Evolutionary conservation across 2,797 vertebrate genomes (phyloP).

Genomic region (Propithecus perrieri): DNA sequence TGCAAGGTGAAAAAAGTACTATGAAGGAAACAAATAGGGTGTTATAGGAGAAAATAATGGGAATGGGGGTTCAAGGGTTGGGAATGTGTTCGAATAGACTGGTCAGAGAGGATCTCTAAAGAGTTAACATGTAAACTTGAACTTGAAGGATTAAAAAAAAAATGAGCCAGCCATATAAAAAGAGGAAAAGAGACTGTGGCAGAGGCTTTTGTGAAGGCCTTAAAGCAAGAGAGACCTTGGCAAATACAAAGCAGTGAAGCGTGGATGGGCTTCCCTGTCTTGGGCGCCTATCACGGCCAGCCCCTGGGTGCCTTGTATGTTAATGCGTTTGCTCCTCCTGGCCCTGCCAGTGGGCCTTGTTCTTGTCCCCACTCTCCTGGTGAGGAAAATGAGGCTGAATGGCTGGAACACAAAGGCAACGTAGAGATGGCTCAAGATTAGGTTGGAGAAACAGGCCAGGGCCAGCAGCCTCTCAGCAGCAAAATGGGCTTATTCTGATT

Average conservation of each 20-base stretch:
- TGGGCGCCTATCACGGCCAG: not conserved
- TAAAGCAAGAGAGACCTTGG: conserved; percentile 10
- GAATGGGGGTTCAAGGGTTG: not conserved
- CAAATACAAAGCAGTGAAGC: conserved; percentile 1
- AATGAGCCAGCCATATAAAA: not conserved
- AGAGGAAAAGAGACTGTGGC: not conserved
- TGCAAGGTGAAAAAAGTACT: not conserved
- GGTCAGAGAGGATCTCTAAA: not conserved
- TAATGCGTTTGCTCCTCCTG: not conserved
- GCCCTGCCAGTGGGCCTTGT: not conserved
- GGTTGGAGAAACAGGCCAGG: not conserved
- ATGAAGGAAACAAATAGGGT: not conserved
- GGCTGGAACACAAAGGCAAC: not conserved
- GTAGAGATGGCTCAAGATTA: not conserved
- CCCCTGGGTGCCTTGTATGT: not conserved
- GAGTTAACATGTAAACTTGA: conserved; percentile 35
- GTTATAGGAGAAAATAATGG: not conserved
- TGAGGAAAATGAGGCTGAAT: not conserved
- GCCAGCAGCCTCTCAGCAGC: not conserved
- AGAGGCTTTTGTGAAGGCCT: conserved; percentile 12
- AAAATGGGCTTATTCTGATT: not conserved
- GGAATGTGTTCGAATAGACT: not conserved
- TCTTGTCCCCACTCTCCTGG: not conserved
- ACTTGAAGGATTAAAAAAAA: conserved; percentile 3
- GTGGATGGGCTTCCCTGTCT: not conserved